Evolutionary conservation across 2,113 vertebrate genomes (phyloP).

Genomic region (Smithornis capensis): DNA sequence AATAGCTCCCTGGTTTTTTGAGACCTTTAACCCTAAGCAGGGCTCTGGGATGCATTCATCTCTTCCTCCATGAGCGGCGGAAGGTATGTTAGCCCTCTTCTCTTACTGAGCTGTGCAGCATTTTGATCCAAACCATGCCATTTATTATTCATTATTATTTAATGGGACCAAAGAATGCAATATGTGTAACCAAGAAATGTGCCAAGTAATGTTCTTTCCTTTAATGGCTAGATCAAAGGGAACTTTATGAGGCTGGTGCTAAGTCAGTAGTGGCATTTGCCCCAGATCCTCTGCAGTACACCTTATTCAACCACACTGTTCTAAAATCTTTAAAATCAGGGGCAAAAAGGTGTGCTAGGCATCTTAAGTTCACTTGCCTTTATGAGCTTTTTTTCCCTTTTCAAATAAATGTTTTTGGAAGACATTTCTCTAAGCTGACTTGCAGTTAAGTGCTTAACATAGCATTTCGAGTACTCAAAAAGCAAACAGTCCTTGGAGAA

Average conservation of each 20-base stretch:
- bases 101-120: slow-evolving; percentile 34
- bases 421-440: slow-evolving; percentile 29
- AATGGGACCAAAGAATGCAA: slow-evolving; percentile 59
- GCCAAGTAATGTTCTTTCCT: slow-evolving; percentile 62
- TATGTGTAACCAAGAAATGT: slow-evolving; percentile 62
- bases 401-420: slow-evolving; percentile 40
- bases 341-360: neutral
- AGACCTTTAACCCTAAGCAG: neutral
- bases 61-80: neutral
- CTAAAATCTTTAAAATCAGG: neutral
- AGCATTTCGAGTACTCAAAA: slow-evolving; percentile 28
- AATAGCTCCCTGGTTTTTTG: neutral
- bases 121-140: slow-evolving; percentile 32
- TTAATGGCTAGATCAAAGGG: slow-evolving; percentile 49
- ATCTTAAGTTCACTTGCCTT: neutral
- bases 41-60: neutral
- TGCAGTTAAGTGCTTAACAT: slow-evolving; percentile 48
- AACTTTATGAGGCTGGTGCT: slow-evolving; percentile 46
- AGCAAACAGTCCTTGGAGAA: slow-evolving; percentile 56
- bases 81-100: neutral
- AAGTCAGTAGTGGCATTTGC: slow-evolving; percentile 18
- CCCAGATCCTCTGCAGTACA: slow-evolving; percentile 27
- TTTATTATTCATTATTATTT: slow-evolving; percentile 70
- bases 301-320: neutral
- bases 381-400: neutral